Evolutionary conservation across 2,888 invertebrate genomes (phyloP).

Genomic region (Deilephila porcellus): DNA sequence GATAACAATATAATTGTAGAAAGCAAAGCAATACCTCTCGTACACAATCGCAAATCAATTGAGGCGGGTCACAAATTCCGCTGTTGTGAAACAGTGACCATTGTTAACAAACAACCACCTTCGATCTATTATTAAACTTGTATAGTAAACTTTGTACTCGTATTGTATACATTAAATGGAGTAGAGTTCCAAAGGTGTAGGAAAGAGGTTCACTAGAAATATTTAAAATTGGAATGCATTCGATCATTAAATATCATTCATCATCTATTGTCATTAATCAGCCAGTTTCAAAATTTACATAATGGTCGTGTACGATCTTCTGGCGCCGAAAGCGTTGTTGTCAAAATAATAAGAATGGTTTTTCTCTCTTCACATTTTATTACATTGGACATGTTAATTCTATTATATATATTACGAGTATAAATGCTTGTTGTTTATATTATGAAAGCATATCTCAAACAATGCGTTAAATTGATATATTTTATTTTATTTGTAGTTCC

Average conservation of each 20-base stretch:
- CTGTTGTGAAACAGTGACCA: slow-evolving; percentile 24
- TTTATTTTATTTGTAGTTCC: too few relatives aligned
- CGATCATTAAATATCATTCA: neutral
- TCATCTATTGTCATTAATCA: too few relatives aligned
- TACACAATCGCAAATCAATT: slow-evolving; percentile 29
- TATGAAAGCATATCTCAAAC: too few relatives aligned
- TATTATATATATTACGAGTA: too few relatives aligned
- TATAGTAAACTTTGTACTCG: slow-evolving; percentile 18
- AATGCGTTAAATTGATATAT: too few relatives aligned
- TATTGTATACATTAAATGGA: neutral
- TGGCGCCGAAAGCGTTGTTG: too few relatives aligned
- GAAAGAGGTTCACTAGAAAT: neutral
- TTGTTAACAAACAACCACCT: slow-evolving; percentile 27
- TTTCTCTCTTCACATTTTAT: too few relatives aligned
- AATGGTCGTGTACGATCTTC: too few relatives aligned
- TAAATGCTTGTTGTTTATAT: too few relatives aligned
- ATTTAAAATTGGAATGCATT: neutral
- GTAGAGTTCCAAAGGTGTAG: neutral
- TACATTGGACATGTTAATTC: too few relatives aligned
- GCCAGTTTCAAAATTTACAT: too few relatives aligned
- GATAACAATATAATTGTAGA: neutral
- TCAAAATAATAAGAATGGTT: too few relatives aligned
- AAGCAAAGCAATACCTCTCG: neutral
- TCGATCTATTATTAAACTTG: slow-evolving; percentile 7
- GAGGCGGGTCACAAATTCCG: slow-evolving; percentile 20